Conservation (phyloP, 64 coral and sea anemone genomes). For the Astreopora myriophthalma region DNA sequence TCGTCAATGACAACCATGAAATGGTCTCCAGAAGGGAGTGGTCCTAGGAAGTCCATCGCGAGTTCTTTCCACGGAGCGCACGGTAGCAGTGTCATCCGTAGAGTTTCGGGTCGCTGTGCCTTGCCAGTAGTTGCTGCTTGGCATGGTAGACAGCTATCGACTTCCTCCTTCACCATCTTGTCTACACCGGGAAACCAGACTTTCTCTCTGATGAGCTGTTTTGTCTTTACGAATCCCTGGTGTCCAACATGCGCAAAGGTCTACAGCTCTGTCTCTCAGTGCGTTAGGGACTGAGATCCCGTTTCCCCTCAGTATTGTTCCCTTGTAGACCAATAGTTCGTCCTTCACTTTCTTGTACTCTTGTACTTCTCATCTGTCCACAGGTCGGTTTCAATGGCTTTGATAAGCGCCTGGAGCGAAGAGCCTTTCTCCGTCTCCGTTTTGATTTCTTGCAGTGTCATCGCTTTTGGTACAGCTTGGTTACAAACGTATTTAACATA, state of each 20-base stretch:
- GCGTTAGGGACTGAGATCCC: neutral
- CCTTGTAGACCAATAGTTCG: neutral
- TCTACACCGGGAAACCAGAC: neutral
- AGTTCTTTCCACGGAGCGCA: too few species aligned
- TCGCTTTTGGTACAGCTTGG: too few species aligned
- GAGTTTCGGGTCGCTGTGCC: too few species aligned
- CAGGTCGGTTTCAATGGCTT: slow-evolving; percentile 33
- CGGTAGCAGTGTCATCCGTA: too few species aligned
- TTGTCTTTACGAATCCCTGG: too few species aligned
- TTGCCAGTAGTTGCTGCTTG: too few species aligned
- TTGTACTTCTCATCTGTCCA: neutral
- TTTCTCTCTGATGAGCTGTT: too few species aligned
- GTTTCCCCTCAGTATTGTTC: neutral
- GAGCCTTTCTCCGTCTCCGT: neutral
- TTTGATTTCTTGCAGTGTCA: neutral
- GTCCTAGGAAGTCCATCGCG: too few species aligned
- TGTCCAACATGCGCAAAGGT: too few species aligned
- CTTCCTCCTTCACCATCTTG: slow-evolving; percentile 17
- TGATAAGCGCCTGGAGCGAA: slow-evolving; percentile 16
- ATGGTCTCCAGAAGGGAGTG: too few species aligned
- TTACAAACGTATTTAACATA: slow-evolving; percentile 43
- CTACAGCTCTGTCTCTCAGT: too few species aligned
- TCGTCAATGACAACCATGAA: too few species aligned
- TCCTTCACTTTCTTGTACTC: slow-evolving; percentile 30
- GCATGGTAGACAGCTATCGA: slow-evolving; percentile 20